These are phyloP conservation scores for Phataginus tetradactyla DNA, from an alignment of 2,797 vertebrate genomes.

Conservation along the genomic window DNA sequence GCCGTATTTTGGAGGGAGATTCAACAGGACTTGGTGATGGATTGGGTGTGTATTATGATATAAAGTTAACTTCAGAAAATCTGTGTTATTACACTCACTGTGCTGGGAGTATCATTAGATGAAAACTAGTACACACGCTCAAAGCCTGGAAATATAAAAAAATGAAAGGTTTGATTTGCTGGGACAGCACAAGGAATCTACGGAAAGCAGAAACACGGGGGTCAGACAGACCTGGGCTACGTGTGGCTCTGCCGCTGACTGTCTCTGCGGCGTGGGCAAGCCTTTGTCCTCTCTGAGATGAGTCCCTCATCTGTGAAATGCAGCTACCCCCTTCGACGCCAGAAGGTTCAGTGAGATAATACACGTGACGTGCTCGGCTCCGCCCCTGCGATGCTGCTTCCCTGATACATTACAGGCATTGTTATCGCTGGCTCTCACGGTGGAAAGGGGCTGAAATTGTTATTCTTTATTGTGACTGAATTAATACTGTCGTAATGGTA, in stretches of 20 bases:
- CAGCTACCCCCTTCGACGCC: no score
- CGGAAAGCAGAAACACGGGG: no score
- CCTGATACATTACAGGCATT: not conserved
- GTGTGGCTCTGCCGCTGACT: not conserved
- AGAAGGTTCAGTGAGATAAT: not conserved
- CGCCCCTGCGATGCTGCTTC: not conserved
- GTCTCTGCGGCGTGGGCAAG: not conserved
- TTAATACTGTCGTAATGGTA: not conserved
- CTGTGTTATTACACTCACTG: not conserved
- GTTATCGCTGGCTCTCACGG: not conserved
- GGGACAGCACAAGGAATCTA: not conserved
- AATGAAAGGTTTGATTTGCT: not conserved
- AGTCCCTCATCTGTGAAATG: not conserved
- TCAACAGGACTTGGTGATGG: not conserved
- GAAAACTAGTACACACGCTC: not conserved
- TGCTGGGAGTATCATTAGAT: not conserved
- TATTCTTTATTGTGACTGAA: not conserved
- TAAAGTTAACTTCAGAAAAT: not conserved
- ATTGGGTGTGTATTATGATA: not conserved
- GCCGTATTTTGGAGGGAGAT: not conserved
- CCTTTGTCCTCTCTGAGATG: not conserved
- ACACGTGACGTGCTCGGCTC: not conserved
- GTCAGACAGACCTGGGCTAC: not conserved
- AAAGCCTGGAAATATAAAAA: not conserved
- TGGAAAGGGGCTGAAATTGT: not conserved